Conservation (phyloP, 2,797 vertebrate species). For the Numenius phaeopus region DNA sequence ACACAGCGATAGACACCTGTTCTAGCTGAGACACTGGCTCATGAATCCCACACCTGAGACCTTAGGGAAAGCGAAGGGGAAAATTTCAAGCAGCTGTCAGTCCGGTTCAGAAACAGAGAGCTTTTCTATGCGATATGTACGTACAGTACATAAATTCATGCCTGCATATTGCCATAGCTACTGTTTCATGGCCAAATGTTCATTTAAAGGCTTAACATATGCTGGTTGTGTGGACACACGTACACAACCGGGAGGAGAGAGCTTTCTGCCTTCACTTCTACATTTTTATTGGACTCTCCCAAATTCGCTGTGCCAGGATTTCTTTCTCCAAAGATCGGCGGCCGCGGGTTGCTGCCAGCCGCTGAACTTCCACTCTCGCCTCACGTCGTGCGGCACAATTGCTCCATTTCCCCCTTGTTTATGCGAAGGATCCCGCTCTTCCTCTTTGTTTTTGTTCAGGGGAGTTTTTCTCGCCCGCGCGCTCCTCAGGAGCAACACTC, state of each 20-base stretch:
- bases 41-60: constrained; percentile 95
- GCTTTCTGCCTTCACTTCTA: neutral
- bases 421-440: neutral
- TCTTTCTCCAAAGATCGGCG: neutral
- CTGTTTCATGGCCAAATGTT: constrained; percentile 74
- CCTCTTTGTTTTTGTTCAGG: neutral
- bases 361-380: neutral
- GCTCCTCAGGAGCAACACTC: neutral
- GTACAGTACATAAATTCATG: constrained; percentile 58
- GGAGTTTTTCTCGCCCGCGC: neutral
- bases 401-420: constrained; percentile 4
- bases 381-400: neutral
- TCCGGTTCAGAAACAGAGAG: constrained; percentile 83
- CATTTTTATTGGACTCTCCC: constrained; percentile 31
- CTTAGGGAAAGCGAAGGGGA: constrained; percentile 86
- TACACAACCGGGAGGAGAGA: constrained; percentile 33
- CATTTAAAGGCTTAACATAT: constrained; percentile 75
- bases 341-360: neutral
- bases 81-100: constrained; percentile 91
- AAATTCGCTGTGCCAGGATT: neutral
- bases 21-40: constrained; percentile 87
- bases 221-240: constrained; percentile 38
- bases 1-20: constrained; percentile 91
- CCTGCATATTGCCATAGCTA: constrained; percentile 62
- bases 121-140: constrained; percentile 67